Percentiles rank a stretch among this genome's conserved stretches.
phyloP scores from a whole-genome alignment of 2,797 vertebrate species.

The Squalus acanthias region DNA sequence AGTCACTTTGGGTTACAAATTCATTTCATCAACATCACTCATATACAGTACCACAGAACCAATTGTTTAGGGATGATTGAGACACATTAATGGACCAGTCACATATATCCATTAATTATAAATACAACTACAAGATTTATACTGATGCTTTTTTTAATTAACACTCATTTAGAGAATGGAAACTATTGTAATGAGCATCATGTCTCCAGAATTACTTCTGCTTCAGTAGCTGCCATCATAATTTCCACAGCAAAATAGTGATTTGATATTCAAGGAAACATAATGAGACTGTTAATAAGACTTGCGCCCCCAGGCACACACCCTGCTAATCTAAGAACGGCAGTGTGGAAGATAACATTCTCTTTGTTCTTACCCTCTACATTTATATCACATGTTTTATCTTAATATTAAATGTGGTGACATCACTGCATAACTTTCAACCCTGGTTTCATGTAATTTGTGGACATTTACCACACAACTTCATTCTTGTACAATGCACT shows the following conservation, averaged over 20 bases:
- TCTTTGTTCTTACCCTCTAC: neutral
- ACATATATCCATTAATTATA: neutral
- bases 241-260: constrained; percentile 26
- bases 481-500: neutral
- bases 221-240: constrained; percentile 3
- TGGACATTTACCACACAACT: neutral
- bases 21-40: neutral
- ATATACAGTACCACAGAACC: neutral
- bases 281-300: constrained; percentile 8
- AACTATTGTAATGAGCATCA: constrained; percentile 24
- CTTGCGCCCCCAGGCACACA: neutral
- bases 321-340: neutral
- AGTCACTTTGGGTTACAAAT: neutral
- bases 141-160: constrained; percentile 8
- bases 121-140: neutral
- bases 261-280: constrained; percentile 9
- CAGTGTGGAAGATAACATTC: constrained; percentile 15
- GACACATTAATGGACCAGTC: neutral
- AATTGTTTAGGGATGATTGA: neutral
- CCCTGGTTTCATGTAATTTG: neutral
- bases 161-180: neutral
- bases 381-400: constrained; percentile 16
- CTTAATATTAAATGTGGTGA: neutral
- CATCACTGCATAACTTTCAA: neutral
- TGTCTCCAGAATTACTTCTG: constrained; percentile 18